These are phyloP conservation scores for Anguilla japonica DNA, from an alignment of 2,113 vertebrate genomes.

Conservation along the genomic window DNA sequence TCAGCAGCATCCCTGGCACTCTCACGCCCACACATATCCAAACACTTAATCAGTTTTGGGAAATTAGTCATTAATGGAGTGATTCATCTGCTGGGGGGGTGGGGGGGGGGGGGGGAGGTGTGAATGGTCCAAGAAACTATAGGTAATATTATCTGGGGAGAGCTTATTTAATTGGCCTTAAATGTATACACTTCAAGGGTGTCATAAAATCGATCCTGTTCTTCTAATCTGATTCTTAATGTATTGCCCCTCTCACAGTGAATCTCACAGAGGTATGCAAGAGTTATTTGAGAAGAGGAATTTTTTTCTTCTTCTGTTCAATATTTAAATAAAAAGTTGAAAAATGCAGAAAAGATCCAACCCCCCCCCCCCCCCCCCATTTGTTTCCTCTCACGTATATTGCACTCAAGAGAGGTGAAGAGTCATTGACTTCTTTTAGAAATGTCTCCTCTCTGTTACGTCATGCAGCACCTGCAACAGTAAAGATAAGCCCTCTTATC, in stretches of 20 bases:
- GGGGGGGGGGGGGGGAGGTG: not conserved
- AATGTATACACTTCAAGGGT: no score
- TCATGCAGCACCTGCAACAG: conserved; percentile 57
- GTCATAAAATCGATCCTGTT: not conserved
- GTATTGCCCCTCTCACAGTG: not conserved
- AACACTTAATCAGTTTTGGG: not conserved
- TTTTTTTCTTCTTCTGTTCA: not conserved
- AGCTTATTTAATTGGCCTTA: not conserved
- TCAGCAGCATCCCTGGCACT: not conserved
- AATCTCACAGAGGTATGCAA: not conserved
- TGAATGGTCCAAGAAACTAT: not conserved
- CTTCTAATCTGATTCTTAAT: not conserved
- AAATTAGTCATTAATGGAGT: conserved; percentile 1
- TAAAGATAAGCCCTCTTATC: conserved; percentile 71
- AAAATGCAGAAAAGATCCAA: conserved; percentile 20
- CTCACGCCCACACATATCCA: not conserved
- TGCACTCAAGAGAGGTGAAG: conserved; percentile 52
- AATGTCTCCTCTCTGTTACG: conserved; percentile 61
- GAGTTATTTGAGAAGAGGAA: not conserved
- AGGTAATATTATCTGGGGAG: not conserved
- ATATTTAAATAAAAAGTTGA: conserved; percentile 3
- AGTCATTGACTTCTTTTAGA: conserved; percentile 66
- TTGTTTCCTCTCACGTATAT: conserved; percentile 45
- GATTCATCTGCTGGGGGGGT: not conserved
- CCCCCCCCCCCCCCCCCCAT: conserved; percentile 7